Evolutionary conservation across 2,888 invertebrate genomes (phyloP), one percentile per base, ranked within the genome.

Genomic region (Tolmerus cingulatus): DNA sequence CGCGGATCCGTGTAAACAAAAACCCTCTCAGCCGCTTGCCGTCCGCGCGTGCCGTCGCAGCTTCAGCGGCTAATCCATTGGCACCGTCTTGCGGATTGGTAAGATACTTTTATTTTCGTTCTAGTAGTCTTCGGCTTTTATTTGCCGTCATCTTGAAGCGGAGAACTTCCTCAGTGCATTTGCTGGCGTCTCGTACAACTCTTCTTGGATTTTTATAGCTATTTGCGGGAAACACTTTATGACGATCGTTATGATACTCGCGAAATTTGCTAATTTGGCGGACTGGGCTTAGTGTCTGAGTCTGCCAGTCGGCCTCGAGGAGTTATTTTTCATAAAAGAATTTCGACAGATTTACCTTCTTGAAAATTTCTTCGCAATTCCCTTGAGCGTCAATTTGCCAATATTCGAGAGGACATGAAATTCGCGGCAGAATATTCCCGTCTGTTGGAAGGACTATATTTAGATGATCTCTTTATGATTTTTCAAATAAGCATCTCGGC

Each of bases 91-190:
- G 30, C 37, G 37, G 37, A 37, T 82, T 7, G 51, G 14, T 46
- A 46, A 46, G n/a, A n/a, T 66, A 82, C 66, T 82, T 82, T 82
- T 82, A 82, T 82, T 82, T 82, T 82, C 82, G 82, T 82, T 82
- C 55, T 51, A 81, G 14, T 46, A n/a, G 66, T 51, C 66, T 55
- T n/a, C 23, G n/a, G 27, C n/a, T 81, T 81, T 81, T 27, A 40
- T 81, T 55, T 82, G 14, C 57, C 34, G 14, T 37, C 34, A 57
- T 57, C 7, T 57, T n/a, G n/a, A 51, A 51, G 46, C 16, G 27
- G 51, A 81, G 51, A 79, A 82, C 66, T 82, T 66, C 57, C 82
- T 66, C 5, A 37, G 19, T 57, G 34, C 81, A 55, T 34, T 55
- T 34, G 27, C 30, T 55, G 51, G 27, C 51, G 81, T n/a, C 46